Evolutionary conservation across 2,797 vertebrate species (phyloP).

Genomic region (Eurystomus glaucurus): DNA sequence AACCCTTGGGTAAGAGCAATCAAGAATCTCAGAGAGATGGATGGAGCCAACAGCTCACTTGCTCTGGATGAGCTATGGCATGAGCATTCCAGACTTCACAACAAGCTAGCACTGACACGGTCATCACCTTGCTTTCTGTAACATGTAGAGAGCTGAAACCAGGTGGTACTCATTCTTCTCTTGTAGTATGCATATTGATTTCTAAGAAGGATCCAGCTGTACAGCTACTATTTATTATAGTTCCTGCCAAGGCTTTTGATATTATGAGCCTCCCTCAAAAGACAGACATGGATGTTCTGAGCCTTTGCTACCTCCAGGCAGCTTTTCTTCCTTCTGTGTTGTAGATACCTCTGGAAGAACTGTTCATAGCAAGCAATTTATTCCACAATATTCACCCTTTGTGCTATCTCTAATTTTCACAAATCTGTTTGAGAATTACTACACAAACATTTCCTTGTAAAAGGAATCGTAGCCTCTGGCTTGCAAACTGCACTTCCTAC

Average conservation of each 20-base stretch:
- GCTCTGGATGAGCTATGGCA: not conserved
- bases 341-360: not conserved
- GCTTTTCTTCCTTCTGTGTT: not conserved
- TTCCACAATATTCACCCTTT: conserved; percentile 31
- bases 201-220: not conserved
- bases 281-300: not conserved
- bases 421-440: conserved; percentile 42
- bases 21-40: not conserved
- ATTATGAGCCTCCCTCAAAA: not conserved
- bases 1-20: not conserved
- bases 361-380: conserved; percentile 9
- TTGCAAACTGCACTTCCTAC: not conserved
- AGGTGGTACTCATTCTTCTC: not conserved
- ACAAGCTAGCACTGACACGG: not conserved
- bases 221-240: not conserved
- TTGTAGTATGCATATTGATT: not conserved
- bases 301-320: not conserved
- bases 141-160: not conserved
- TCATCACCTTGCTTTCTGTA: not conserved
- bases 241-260: conserved; percentile 3
- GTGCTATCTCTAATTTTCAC: conserved; percentile 39
- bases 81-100: not conserved
- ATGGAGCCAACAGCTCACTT: not conserved
- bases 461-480: conserved; percentile 41
- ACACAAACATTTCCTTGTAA: conserved; percentile 33